Base-by-base conservation (phyloP, 2,888 invertebrate species). In the Nymphalis polychloros region DNA sequence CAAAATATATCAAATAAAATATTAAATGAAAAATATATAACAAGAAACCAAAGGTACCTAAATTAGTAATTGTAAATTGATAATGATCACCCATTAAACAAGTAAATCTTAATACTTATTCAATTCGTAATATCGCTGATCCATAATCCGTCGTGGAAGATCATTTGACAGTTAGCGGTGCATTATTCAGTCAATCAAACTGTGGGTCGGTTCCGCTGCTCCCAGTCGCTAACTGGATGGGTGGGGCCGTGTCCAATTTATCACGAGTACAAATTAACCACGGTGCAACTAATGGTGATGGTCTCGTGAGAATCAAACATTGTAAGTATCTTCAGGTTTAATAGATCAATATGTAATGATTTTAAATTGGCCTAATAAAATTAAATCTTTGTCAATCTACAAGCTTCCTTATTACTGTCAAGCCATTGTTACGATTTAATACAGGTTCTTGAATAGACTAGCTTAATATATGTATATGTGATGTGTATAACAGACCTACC, bases 101-200 rank as follows among this genome's bases (percentile, higher is more conserved):
- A 49, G 7, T 19, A n/a, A 41, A 23, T 52, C 8, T 8, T 19
- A 13, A 46, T 27, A n/a, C 41, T 16, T 2, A 17, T 47, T 47
- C 52, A n/a, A 35, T 50, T 47, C 35, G 16, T 17, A 20, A 52
- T 27, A 60, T 48, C 23, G 20, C 35, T 48, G 16, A 35, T 48
- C 35, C 20, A 59, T 59, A 68, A 52, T 53, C 20, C 59, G 59
- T 60, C n/a, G 52, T 49, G 61, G 62, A 55, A 57, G 59, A 71
- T 63, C 20, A 62, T 69, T 71, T 64, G 66, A 52, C 66, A 68
- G 60, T 71, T 65, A 67, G 76, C 77, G 73, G 77, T 74, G 77
- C 75, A 83, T 84, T 82, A 82, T 80, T 73, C 83, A 88, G 88
- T 88, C 87, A 83, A 88, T 89, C 89, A 89, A 84, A 82, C 78